Percentiles rank a stretch among this genome's conserved stretches.
phyloP scores from a whole-genome alignment of 2,113 vertebrate species.

The Tachysurus vachellii region DNA sequence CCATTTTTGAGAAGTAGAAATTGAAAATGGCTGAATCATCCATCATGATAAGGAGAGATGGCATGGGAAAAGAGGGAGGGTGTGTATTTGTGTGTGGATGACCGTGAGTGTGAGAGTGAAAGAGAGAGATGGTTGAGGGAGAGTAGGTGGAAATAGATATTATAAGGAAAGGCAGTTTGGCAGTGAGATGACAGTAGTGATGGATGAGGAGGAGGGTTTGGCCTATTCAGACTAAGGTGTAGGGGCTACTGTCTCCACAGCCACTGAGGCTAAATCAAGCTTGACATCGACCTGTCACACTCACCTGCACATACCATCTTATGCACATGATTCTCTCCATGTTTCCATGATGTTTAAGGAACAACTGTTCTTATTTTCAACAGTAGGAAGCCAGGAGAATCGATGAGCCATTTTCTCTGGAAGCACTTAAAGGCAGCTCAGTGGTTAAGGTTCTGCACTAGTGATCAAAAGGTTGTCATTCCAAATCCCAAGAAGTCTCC shows the following conservation, averaged over 20 bases:
- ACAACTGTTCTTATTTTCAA: not conserved
- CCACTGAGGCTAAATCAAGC: slow-evolving; percentile 55
- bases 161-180: slow-evolving; percentile 46
- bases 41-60: slow-evolving; percentile 47
- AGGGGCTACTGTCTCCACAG: slow-evolving; percentile 39
- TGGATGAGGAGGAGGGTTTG: slow-evolving; percentile 52
- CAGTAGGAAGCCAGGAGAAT: not conserved
- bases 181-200: slow-evolving; percentile 53
- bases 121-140: not conserved
- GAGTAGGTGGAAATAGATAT: slow-evolving; percentile 50
- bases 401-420: not conserved
- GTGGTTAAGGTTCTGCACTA: not conserved
- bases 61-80: not conserved
- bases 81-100: slow-evolving; percentile 20
- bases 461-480: not conserved
- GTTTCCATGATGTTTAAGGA: not conserved
- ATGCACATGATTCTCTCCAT: not conserved
- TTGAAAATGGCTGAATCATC: slow-evolving; percentile 54
- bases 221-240: slow-evolving; percentile 53
- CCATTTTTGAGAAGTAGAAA: slow-evolving; percentile 52
- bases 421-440: not conserved
- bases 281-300: slow-evolving; percentile 28
- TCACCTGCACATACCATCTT: slow-evolving; percentile 23
- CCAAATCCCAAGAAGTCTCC: not conserved
- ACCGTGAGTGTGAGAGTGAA: slow-evolving; percentile 8